Base-by-base conservation (phyloP, 2,797 vertebrate species). In the Sparidentex hasta region DNA sequence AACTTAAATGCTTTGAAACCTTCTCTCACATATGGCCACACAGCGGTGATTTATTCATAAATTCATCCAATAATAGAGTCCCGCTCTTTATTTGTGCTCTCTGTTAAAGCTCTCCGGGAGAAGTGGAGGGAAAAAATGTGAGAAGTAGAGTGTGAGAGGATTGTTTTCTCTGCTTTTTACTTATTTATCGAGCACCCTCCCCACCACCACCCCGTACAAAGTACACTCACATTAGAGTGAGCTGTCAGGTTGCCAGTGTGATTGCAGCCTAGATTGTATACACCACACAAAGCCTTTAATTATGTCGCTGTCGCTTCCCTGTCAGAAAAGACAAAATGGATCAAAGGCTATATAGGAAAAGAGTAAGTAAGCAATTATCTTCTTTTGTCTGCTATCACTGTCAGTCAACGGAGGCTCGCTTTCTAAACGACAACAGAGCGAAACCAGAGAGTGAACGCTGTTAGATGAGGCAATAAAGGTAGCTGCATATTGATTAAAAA, bases 321-420 rank as follows among this genome's bases (percentile, higher is more conserved):
- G 94, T 89, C 91, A 88, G 78, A 87, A 81, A 88, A 91, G 85
- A 92, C 90, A 77, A 91, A 93, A 93, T 88, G 84, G 88, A 93
- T 93, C 91, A 92, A 85, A 94, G 91, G 87, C 80, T 83, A 88
- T 87, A 84, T 78, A 81, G 78, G 86, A 87, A 33, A 88, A 83
- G 87, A 87, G 87, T 91, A 87, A 92, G 88, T 87, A 89, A 90
- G 91, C 91, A 92, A 93, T 94, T 92, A 93, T 90, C 85, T 85
- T 68, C 88, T 87, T 93, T 93, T 92, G 92, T 94, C 86, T 86
- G 83, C 84, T 47, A 82, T 89, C 88, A 58, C 77, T 85, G 90
- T 89, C 91, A 89, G 79, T 91, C 91, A 87, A 38, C 59, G 12
- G 70, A 56, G 74, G 74, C 44, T 47, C 17, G 63, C 76, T 74